A percentile compares a stretch with the other conserved stretches of the same genome.
Evolutionary conservation across 2,888 invertebrate genomes (phyloP).

Genomic region (Boloria selene): DNA sequence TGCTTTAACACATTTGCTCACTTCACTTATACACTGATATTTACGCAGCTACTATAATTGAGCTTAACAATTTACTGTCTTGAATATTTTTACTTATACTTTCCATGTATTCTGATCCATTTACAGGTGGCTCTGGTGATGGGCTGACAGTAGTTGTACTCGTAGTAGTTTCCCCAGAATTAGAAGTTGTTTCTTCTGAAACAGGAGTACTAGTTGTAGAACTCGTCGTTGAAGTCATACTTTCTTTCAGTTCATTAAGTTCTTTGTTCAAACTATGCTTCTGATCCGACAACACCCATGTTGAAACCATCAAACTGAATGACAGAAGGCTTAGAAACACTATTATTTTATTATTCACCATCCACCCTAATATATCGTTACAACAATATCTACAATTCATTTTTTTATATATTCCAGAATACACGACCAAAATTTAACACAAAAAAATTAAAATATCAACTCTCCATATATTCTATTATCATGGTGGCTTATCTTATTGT

Average conservation of each 20-base stretch:
- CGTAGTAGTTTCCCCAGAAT: too few relatives aligned
- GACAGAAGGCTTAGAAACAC: slow-evolving; percentile 62
- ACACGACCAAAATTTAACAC: slow-evolving; percentile 21
- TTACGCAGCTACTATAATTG: too few relatives aligned
- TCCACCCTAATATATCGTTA: slow-evolving; percentile 59
- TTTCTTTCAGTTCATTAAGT: slow-evolving; percentile 47
- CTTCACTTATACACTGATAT: too few relatives aligned
- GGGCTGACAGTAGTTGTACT: too few relatives aligned
- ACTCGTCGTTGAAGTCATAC: slow-evolving; percentile 17
- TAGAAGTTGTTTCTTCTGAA: neutral
- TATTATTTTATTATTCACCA: slow-evolving; percentile 68
- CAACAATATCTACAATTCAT: slow-evolving; percentile 61
- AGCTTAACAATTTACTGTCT: too few relatives aligned
- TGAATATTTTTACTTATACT: too few relatives aligned
- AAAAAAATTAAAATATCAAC: slow-evolving; percentile 12
- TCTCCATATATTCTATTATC: slow-evolving; percentile 10
- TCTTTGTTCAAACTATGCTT: slow-evolving; percentile 53
- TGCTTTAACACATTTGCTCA: too few relatives aligned
- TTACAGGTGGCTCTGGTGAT: too few relatives aligned
- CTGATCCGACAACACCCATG: slow-evolving; percentile 62
- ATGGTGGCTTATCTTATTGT: neutral
- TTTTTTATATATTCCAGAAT: slow-evolving; percentile 35
- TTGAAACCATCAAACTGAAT: slow-evolving; percentile 68
- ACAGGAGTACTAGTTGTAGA: neutral
- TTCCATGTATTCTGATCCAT: too few relatives aligned